Base-by-base conservation (phyloP, 92 coral and sea anemone genomes). In the Blastomussa wellsi region DNA sequence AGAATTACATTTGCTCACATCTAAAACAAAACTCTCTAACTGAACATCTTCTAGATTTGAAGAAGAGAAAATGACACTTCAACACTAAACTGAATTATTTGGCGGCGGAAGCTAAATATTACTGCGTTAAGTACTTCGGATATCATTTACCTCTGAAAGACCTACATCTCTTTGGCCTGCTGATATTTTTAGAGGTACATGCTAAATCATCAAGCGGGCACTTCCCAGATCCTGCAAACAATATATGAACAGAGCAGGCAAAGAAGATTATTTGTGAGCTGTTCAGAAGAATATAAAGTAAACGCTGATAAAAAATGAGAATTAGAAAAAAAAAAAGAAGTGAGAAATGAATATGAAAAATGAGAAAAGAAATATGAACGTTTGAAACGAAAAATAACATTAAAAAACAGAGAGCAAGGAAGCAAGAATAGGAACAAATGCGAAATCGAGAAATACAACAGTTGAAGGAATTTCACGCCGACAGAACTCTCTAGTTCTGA, bases 141-240 rank as follows among this genome's bases (percentile, higher is more conserved):
- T 78, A 3, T 31, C 19, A 24, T 13, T 37, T 70, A 81, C 85
- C 85, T 81, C 77, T 67, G 29, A 44, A 81, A 14, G 85, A 67
- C 69, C 77, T 67, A 15, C 85, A 81, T 51, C 67, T 39, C 48
- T 64, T 79, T 37, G 62, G 48, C 31, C 1, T 55, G 35, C 7
- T 22, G 17, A 73, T 24, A n/a, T 62, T 79, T 41, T 62, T 62
- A 2, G 66, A 81, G 35, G 84, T 64, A 48, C 84, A 81, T 7
- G 84, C 77, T 49, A 81, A 36, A 49, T 81, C 66, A 42, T 81
- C 52, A 0, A 81, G 84, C 19, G 4, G 32, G n/a, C 84, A 81
- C 77, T 69, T 81, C 9, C 84, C 84, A 81, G 84, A 81, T 17
- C 84, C 84, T 81, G 48, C 5, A 65, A 7, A 19, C 17, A 74